Evolutionary conservation across 2,888 invertebrate species (phyloP), one percentile per base, ranked within the genome.

Genomic region (Odontothrips loti): DNA sequence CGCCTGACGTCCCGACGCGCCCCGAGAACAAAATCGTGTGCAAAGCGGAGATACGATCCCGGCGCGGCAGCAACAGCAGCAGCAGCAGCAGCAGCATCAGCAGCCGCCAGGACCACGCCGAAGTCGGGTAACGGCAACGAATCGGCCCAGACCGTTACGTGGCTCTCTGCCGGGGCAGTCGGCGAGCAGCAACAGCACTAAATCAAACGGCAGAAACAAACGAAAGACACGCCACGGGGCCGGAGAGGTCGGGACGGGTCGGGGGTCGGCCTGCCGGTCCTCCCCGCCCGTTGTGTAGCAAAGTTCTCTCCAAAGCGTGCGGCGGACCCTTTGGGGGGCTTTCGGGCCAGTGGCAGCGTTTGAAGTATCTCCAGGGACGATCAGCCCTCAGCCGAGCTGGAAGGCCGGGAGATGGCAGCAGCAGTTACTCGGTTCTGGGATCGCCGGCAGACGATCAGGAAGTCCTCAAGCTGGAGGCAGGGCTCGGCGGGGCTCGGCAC

Each of bases 131-230:
- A n/a, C n/a, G n/a, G n/a, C n/a, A n/a, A n/a, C n/a, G n/a, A n/a
- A 2, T 6, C 34, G 34, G 34, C 34, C 6, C 34, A 43, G 34
- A 4, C 34, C 2, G 34, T 43, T 43, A 43, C 34, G 34, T 2
- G 34, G 34, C 34, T 43, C 3, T 43, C 3, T 4, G 34, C 15
- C 51, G 17, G 48, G 48, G 48, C 48, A 48, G 48, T 11, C 48
- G 48, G 48, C 10, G 48, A n/a, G 34, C 34, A 6, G 34, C 34
- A 2, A 43, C 34, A 6, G 34, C 34, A 11, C 27, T 75, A 75
- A 75, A 75, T 75, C 68, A 75, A 23, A 75, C 23, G 68, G 68
- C 23, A n/a, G 68, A 75, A 75, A 75, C 68, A 75, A 75, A 75
- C 68, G 68, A 75, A 75, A 27, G 68, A 27, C 68, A 27, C 27